These are phyloP conservation scores for Dendrolimus houi DNA, from an alignment of 2,888 invertebrate species.

Conservation along the genomic window DNA sequence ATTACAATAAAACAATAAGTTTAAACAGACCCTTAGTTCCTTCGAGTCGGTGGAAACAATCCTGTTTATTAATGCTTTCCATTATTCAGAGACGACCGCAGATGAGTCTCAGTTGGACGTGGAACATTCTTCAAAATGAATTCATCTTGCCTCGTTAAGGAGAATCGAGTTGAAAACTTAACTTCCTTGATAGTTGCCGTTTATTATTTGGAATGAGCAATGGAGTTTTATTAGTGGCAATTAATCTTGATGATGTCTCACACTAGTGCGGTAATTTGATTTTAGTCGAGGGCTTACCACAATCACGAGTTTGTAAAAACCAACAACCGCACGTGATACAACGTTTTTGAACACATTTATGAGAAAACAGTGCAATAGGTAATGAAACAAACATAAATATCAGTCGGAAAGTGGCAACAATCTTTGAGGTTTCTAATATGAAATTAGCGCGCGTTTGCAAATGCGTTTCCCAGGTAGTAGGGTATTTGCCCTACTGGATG, in stretches of 20 bases:
- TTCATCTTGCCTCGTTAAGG: conserved; percentile 53
- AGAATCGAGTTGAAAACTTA: conserved; percentile 47
- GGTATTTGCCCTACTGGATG: too few relatives aligned
- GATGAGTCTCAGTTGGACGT: conserved; percentile 52
- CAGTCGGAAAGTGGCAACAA: too few relatives aligned
- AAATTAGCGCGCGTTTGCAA: too few relatives aligned
- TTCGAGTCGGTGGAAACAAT: conserved; percentile 42
- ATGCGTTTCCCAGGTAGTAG: too few relatives aligned
- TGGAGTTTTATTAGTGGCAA: neutral
- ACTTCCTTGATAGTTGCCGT: conserved; percentile 44
- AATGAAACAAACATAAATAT: too few relatives aligned
- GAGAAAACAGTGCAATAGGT: too few relatives aligned
- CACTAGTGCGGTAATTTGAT: too few relatives aligned
- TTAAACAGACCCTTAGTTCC: conserved; percentile 43
- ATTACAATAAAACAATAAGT: conserved; percentile 20
- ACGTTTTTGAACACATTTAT: too few relatives aligned
- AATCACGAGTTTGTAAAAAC: too few relatives aligned
- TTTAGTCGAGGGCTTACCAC: too few relatives aligned
- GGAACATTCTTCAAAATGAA: conserved; percentile 53
- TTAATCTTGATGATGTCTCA: neutral
- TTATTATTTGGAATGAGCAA: conserved; percentile 11
- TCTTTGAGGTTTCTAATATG: too few relatives aligned
- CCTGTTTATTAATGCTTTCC: conserved; percentile 66
- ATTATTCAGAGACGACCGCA: conserved; percentile 65
- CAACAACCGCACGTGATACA: too few relatives aligned